Evolutionary conservation across 2,113 vertebrate genomes (phyloP).

Genomic region (Corythoichthys haematopterus): DNA sequence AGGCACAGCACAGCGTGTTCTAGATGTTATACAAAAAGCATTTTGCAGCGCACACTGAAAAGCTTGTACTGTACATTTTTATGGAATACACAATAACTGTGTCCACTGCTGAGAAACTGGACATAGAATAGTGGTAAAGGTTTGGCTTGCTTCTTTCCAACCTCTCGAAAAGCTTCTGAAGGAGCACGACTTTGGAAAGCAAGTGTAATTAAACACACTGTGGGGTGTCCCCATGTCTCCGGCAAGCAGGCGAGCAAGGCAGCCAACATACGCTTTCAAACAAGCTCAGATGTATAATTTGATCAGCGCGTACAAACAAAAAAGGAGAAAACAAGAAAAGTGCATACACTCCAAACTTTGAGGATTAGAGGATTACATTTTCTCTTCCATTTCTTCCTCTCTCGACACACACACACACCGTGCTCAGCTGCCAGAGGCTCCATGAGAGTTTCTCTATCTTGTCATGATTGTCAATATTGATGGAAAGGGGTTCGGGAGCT

Average conservation of each 20-base stretch:
- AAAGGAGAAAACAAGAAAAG: constrained; percentile 1
- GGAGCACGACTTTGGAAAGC: constrained; percentile 32
- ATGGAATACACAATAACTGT: constrained; percentile 8
- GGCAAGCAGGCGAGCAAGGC: not conserved
- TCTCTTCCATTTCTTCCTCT: constrained; percentile 7
- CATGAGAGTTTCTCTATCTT: constrained; percentile 27
- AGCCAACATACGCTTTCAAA: not conserved
- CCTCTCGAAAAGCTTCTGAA: constrained; percentile 25
- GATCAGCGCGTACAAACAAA: constrained; percentile 7
- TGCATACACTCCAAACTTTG: not conserved
- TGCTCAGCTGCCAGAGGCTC: constrained; percentile 37
- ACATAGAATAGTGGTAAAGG: constrained; percentile 15
- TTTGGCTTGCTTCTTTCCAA: constrained; percentile 31
- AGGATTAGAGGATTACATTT: constrained; percentile 17
- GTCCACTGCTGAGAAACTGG: constrained; percentile 11
- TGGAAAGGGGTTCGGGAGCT: constrained; percentile 9
- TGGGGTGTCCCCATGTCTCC: not conserved
- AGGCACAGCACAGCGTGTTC: constrained; percentile 12
- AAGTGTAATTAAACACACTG: constrained; percentile 53
- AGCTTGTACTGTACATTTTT: constrained; percentile 20
- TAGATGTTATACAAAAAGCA: not conserved
- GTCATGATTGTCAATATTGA: constrained; percentile 42
- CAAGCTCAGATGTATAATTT: constrained; percentile 9
- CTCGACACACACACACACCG: constrained; percentile 5
- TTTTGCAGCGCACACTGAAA: not conserved